A percentile compares a stretch with the other conserved stretches of the same genome.
Conservation (phyloP, 2,113 vertebrate species). For the Semicossyphus pulcher region DNA sequence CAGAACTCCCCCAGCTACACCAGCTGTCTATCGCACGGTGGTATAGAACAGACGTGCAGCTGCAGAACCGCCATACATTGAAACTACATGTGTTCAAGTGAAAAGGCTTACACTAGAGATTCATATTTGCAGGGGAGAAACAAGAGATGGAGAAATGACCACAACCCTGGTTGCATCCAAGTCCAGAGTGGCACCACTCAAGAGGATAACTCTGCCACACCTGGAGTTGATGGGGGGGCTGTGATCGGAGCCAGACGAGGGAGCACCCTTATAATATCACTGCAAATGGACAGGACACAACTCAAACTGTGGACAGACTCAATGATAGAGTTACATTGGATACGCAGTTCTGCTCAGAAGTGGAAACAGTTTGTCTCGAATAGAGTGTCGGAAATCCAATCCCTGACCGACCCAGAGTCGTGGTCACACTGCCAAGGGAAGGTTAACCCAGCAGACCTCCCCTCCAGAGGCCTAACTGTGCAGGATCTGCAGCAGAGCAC, state of each 20-base stretch:
- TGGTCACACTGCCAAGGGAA: conserved; percentile 34
- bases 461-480: conserved; percentile 30
- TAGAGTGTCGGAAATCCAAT: conserved; percentile 35
- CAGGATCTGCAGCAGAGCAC: conserved; percentile 11
- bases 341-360: conserved; percentile 3
- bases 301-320: conserved; percentile 45
- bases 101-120: conserved; percentile 40
- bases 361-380: no score
- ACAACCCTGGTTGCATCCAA: conserved; percentile 40
- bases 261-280: conserved; percentile 3
- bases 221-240: conserved; percentile 51
- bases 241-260: conserved; percentile 29
- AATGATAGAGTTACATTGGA: no score
- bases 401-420: conserved; percentile 9
- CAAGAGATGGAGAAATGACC: conserved; percentile 2
- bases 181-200: conserved; percentile 33
- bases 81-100: conserved; percentile 37
- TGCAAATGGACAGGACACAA: conserved; percentile 27
- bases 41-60: conserved; percentile 11
- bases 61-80: neutral
- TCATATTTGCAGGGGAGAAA: conserved; percentile 38
- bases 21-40: conserved; percentile 23
- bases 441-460: conserved; percentile 29
- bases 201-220: conserved; percentile 25
- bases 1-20: conserved; percentile 32